Conservation (phyloP, 1,140 invertebrate species). For the Hydropsyche tenuis region DNA sequence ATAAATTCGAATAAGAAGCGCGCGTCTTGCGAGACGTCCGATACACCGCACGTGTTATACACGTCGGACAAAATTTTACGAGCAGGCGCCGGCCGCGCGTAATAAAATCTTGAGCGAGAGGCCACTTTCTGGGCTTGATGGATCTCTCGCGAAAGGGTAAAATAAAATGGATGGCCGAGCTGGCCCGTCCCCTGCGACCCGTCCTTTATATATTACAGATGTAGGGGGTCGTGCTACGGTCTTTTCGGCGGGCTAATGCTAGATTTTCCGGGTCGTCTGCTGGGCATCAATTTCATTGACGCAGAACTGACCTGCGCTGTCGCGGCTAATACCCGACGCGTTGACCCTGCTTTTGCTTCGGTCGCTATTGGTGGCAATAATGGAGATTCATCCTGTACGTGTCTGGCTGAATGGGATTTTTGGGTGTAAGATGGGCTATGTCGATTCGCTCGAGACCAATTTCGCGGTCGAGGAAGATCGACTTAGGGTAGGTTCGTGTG, state of each 20-base stretch:
- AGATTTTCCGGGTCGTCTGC: conserved; percentile 21
- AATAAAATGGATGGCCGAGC: conserved; percentile 40
- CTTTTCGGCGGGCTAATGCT: background rate
- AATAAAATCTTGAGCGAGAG: conserved; percentile 47
- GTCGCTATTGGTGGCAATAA: too few relatives aligned
- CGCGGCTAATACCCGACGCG: background rate
- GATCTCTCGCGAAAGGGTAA: conserved; percentile 41
- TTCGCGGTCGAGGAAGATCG: too few relatives aligned
- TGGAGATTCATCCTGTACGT: too few relatives aligned
- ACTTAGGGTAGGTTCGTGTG: too few relatives aligned
- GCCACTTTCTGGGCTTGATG: conserved; percentile 38
- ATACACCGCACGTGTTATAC: conserved; percentile 36
- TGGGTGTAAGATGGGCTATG: too few relatives aligned
- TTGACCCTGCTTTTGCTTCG: too few relatives aligned
- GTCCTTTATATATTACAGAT: background rate
- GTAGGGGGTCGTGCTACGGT: background rate
- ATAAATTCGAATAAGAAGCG: background rate
- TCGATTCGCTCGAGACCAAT: too few relatives aligned
- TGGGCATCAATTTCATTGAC: conserved; percentile 23
- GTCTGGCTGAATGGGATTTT: too few relatives aligned
- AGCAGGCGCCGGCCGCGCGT: conserved; percentile 40
- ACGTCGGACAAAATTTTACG: conserved; percentile 45
- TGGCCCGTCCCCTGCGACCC: background rate
- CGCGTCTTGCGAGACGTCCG: conserved; percentile 11
- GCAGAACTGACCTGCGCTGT: background rate